Conservation (phyloP, 2,888 invertebrate genomes). For the Ashinkailepas kermadecensis region DNA sequence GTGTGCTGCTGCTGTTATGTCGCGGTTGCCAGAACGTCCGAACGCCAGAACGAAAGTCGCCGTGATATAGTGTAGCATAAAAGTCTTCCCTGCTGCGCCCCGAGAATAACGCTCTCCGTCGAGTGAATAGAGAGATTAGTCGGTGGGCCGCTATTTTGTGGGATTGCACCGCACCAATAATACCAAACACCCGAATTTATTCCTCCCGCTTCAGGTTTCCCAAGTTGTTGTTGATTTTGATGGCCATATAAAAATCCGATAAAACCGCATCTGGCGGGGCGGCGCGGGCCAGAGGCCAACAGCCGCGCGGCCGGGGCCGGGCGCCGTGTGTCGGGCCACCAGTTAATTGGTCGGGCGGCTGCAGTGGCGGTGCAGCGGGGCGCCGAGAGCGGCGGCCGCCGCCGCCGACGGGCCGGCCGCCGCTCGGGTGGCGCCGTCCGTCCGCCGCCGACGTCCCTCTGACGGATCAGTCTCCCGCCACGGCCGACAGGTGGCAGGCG, state of each 20-base stretch:
- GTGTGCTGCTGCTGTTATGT: too few relatives aligned
- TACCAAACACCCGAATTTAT: neutral
- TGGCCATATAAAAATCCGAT: neutral
- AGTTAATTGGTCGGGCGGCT: neutral
- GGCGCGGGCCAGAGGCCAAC: neutral
- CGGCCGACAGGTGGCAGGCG: neutral
- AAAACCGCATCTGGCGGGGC: neutral
- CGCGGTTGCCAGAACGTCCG: too few relatives aligned
- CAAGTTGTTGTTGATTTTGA: constrained; percentile 14
- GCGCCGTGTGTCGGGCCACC: neutral
- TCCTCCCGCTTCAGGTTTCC: neutral
- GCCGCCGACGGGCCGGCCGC: neutral
- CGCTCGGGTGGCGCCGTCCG: too few relatives aligned
- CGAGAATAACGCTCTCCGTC: neutral
- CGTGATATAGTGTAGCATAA: neutral
- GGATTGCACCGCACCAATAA: neutral
- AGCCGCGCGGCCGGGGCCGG: neutral
- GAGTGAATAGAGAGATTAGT: neutral
- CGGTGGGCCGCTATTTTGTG: neutral
- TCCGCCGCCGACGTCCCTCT: too few relatives aligned
- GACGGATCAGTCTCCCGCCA: neutral
- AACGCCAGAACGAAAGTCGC: neutral
- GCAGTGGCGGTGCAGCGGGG: neutral
- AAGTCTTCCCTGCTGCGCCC: neutral
- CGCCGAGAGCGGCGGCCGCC: neutral